phyloP scores from a whole-genome alignment of 1,140 invertebrate species.

The Ips typographus region DNA sequence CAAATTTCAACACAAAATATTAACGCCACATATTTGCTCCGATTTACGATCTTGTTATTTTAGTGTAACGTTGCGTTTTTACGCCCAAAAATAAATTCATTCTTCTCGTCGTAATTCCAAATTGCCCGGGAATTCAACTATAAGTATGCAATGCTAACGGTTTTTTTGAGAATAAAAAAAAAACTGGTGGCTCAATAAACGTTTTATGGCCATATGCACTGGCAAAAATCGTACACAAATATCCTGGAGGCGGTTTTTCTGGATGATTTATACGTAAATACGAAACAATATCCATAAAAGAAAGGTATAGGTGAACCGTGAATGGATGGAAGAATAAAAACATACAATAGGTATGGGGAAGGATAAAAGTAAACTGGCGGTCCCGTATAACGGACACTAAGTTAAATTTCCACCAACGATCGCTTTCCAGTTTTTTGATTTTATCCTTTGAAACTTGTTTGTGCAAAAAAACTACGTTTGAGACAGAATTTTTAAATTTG shows the following conservation, averaged over 20 bases:
- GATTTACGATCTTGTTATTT: conserved; percentile 8
- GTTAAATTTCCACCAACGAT: conserved; percentile 1
- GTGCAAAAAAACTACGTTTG: too few species aligned
- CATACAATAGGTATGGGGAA: conserved; percentile 38
- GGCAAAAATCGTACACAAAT: conserved; percentile 33
- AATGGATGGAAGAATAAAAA: conserved; percentile 41
- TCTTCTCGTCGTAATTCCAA: not conserved
- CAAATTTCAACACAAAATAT: conserved; percentile 10
- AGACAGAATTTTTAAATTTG: too few species aligned
- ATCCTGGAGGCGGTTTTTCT: conserved; percentile 36
- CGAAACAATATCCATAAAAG: conserved; percentile 44
- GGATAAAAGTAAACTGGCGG: conserved; percentile 28
- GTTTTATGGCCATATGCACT: conserved; percentile 30
- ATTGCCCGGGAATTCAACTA: too few species aligned
- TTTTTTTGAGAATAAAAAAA: conserved; percentile 5
- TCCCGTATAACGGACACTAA: conserved; percentile 16
- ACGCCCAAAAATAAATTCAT: not conserved
- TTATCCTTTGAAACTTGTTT: too few species aligned
- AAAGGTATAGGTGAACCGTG: conserved; percentile 43
- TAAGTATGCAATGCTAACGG: not conserved
- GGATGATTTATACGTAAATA: conserved; percentile 44
- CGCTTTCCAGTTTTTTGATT: not conserved
- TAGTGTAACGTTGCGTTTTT: not conserved
- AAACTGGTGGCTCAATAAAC: conserved; percentile 12
- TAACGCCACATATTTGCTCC: conserved; percentile 6